These are phyloP conservation scores for Terebella lapidaria DNA, from an alignment of 2,888 invertebrate species.

Conservation along the genomic window DNA sequence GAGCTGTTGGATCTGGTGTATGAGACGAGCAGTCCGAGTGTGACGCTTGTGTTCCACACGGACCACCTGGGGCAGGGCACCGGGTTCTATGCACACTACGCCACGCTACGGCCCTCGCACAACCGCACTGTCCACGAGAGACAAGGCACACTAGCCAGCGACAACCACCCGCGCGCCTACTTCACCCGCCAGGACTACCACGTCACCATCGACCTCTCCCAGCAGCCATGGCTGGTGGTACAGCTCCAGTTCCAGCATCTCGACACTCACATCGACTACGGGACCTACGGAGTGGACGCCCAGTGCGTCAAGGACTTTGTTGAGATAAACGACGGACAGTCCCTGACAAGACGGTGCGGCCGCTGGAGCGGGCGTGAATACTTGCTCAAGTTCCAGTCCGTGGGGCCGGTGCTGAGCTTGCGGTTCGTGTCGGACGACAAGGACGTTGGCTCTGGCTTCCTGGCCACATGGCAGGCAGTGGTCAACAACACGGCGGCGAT, in stretches of 20 bases:
- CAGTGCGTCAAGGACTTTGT: constrained; percentile 30
- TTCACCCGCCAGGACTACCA: constrained; percentile 26
- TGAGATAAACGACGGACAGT: constrained; percentile 23
- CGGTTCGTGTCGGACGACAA: constrained; percentile 26
- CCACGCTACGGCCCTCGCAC: constrained; percentile 19
- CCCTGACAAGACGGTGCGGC: constrained; percentile 26
- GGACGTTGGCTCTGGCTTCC: constrained; percentile 24
- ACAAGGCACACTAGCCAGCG: constrained; percentile 57
- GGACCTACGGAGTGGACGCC: constrained; percentile 15
- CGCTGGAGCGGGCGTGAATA: constrained; percentile 28
- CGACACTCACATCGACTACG: constrained; percentile 26
- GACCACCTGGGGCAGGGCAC: background rate
- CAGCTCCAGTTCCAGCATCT: constrained; percentile 28
- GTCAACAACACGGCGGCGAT: background rate
- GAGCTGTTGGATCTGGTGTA: background rate
- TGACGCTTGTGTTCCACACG: background rate
- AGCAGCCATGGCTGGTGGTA: constrained; percentile 9
- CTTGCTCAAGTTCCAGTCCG: constrained; percentile 25
- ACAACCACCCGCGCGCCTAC: constrained; percentile 59
- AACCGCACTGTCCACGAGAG: constrained; percentile 18
- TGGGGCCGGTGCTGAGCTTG: constrained; percentile 11
- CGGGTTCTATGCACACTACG: constrained; percentile 21
- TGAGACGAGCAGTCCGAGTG: background rate
- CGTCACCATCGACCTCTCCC: constrained; percentile 18
- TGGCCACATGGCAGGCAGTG: constrained; percentile 24